These are phyloP conservation scores for Drosophila persimilis DNA, from an alignment of 1,140 invertebrate species.

Conservation along the genomic window DNA sequence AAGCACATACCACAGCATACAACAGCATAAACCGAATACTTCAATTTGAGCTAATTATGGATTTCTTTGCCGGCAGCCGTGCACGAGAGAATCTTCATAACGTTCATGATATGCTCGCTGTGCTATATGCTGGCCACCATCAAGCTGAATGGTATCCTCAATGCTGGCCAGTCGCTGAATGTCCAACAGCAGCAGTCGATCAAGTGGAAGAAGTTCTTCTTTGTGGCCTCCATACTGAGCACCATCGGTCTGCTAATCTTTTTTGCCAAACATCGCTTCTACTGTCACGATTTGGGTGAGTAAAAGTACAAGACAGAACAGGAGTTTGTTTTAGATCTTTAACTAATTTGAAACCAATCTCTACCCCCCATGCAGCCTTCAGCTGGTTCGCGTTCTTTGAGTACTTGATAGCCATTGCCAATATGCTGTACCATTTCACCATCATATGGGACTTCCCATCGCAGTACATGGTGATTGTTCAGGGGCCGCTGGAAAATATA, in stretches of 20 bases:
- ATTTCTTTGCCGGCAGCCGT: conserved; percentile 87
- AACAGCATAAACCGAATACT: background rate
- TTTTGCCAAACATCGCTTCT: conserved; percentile 93
- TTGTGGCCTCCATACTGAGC: conserved; percentile 89
- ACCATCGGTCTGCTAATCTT: conserved; percentile 92
- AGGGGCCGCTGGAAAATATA: conserved; percentile 80
- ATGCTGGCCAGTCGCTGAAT: conserved; percentile 79
- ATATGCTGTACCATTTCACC: conserved; percentile 95
- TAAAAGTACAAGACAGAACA: background rate
- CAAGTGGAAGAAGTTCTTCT: conserved; percentile 89
- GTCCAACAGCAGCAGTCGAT: conserved; percentile 84
- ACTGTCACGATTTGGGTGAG: conserved; percentile 93
- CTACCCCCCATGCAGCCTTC: conserved; percentile 88
- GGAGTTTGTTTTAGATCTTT: background rate
- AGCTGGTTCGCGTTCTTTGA: conserved; percentile 97
- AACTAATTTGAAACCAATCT: background rate
- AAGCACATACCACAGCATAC: conserved; percentile 83
- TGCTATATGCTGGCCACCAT: conserved; percentile 89
- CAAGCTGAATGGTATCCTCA: conserved; percentile 71
- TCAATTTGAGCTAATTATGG: background rate
- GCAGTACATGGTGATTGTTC: conserved; percentile 90
- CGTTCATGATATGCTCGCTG: conserved; percentile 94
- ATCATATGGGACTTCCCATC: conserved; percentile 93
- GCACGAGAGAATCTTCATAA: conserved; percentile 96
- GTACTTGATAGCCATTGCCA: conserved; percentile 94